Percentiles rank a stretch among this genome's conserved stretches.
These are phyloP conservation scores for Xiphophorus birchmanni DNA, from an alignment of 2,797 vertebrate species.

Conservation along the genomic window DNA sequence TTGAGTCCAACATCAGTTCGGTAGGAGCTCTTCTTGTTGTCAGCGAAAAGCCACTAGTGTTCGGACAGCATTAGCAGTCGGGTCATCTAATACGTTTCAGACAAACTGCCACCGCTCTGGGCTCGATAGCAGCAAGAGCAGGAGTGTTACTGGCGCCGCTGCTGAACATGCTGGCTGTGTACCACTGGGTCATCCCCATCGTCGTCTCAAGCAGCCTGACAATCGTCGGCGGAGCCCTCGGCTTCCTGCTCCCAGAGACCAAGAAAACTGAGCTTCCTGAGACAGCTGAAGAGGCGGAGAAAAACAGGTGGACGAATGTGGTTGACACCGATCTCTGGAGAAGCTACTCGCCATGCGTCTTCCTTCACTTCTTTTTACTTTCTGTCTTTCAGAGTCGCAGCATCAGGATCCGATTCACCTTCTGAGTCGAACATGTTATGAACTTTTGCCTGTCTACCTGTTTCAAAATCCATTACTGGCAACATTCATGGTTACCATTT, in stretches of 20 bases:
- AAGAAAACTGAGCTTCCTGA: slow-evolving; percentile 70
- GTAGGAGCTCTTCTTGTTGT: slow-evolving; percentile 17
- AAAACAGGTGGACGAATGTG: slow-evolving; percentile 37
- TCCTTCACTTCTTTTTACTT: accelerated
- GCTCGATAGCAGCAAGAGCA: slow-evolving; percentile 54
- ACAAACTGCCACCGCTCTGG: slow-evolving; percentile 80
- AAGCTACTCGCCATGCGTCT: background rate
- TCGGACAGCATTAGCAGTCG: background rate
- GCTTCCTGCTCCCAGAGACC: slow-evolving; percentile 83
- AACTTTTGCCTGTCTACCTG: background rate
- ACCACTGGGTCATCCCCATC: slow-evolving; percentile 72
- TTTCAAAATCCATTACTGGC: background rate
- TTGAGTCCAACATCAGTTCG: slow-evolving; percentile 79
- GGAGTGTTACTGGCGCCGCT: slow-evolving; percentile 77
- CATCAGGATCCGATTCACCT: background rate
- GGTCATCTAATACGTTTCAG: slow-evolving; percentile 23
- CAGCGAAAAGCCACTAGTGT: background rate
- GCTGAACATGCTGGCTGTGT: slow-evolving; percentile 71
- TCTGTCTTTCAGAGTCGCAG: background rate
- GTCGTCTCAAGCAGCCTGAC: slow-evolving; percentile 70
- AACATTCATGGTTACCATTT: background rate
- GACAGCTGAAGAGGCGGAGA: slow-evolving; percentile 28
- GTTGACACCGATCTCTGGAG: background rate
- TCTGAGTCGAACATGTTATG: background rate
- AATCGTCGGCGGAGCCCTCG: slow-evolving; percentile 64